Conservation (phyloP, 1,140 invertebrate species). For the Pogonognathellus flavescens region DNA sequence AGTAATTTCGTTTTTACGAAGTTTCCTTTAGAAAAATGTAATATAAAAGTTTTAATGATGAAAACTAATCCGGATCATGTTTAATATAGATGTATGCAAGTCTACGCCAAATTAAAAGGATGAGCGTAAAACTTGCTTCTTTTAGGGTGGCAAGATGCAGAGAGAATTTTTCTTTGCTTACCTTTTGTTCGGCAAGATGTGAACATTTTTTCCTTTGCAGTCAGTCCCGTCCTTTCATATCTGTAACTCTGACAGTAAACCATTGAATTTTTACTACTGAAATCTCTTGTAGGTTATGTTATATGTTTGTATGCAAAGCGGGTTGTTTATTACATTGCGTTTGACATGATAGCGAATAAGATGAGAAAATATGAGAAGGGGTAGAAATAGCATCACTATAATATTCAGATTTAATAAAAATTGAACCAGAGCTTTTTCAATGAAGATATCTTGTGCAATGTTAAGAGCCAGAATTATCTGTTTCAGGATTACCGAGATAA, state of each 20-base stretch:
- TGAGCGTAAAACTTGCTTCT: not conserved
- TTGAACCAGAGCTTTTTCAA: no score
- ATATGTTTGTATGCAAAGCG: constrained; percentile 1
- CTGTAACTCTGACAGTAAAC: constrained; percentile 22
- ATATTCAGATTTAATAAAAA: constrained; percentile 5
- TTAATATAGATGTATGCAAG: not conserved
- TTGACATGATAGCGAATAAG: not conserved
- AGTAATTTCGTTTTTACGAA: not conserved
- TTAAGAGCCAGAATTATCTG: no score
- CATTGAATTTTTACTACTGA: constrained; percentile 28
- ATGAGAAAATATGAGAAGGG: constrained; percentile 31
- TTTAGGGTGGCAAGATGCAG: not conserved
- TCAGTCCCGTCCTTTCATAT: constrained; percentile 6
- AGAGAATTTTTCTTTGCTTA: constrained; percentile 13
- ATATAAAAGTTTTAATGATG: constrained; percentile 49
- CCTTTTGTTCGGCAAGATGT: not conserved
- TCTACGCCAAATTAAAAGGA: constrained; percentile 9
- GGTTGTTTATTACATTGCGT: constrained; percentile 34
- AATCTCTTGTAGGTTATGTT: not conserved
- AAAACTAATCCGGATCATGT: constrained; percentile 47
- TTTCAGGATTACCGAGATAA: no score
- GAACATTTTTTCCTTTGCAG: constrained; percentile 2
- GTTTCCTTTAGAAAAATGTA: constrained; percentile 37
- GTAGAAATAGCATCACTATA: not conserved
- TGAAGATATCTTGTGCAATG: no score